phyloP scores from a whole-genome alignment of 1,140 invertebrate genomes.

The Trichonephila clavata region DNA sequence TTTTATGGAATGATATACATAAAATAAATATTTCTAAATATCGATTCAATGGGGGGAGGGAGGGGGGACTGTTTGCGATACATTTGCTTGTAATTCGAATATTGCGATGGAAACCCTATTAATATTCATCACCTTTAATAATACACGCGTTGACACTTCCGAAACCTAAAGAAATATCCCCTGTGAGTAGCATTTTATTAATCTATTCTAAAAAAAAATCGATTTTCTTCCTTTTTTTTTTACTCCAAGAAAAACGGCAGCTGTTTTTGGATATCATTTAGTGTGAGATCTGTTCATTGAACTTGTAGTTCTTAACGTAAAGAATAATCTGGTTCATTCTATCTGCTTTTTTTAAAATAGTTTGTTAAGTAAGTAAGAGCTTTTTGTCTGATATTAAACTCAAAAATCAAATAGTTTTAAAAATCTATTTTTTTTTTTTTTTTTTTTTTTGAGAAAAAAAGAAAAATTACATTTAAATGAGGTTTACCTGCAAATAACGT shows the following conservation, averaged over 20 bases:
- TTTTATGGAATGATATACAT: too few species aligned
- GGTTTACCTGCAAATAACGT: too few species aligned
- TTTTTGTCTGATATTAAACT: too few species aligned
- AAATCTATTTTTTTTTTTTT: too few species aligned
- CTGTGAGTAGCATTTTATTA: background rate
- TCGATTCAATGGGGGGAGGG: too few species aligned
- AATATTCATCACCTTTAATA: background rate
- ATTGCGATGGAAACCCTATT: slow-evolving; percentile 1
- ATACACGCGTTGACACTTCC: background rate
- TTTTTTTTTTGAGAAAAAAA: too few species aligned
- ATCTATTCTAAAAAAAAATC: background rate
- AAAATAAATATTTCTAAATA: too few species aligned
- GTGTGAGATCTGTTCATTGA: background rate
- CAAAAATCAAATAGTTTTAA: too few species aligned
- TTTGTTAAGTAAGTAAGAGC: background rate
- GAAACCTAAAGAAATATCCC: too few species aligned
- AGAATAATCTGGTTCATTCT: too few species aligned
- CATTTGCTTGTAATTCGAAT: background rate
- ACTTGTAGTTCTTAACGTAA: background rate
- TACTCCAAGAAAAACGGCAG: background rate
- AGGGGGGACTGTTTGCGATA: too few species aligned
- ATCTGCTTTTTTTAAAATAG: background rate
- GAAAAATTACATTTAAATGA: too few species aligned
- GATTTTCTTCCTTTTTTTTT: background rate
- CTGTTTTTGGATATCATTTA: background rate